Percentiles rank a stretch among this genome's conserved stretches.
Conservation (phyloP, 2,797 vertebrate genomes). For the Myotis daubentonii region DNA sequence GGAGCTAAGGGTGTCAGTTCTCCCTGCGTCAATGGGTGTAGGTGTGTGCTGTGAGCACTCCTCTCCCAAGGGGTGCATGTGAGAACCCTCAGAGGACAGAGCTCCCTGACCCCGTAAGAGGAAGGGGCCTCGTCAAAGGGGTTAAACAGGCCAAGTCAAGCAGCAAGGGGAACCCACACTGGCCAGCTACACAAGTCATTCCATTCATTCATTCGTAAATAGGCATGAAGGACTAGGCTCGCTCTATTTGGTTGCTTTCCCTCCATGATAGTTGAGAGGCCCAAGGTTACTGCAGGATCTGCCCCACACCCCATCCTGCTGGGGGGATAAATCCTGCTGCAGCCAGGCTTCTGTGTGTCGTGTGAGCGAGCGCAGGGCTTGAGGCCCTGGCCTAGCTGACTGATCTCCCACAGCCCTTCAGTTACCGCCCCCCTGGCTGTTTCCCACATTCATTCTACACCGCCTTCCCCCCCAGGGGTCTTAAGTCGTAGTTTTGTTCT, state of each 20-base stretch:
- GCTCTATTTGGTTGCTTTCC: background rate
- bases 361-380: background rate
- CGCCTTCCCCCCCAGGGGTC: background rate
- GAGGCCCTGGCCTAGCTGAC: background rate
- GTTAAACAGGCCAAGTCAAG: too few species aligned
- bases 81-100: background rate
- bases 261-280: background rate
- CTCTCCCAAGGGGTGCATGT: too few species aligned
- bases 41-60: background rate
- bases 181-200: background rate
- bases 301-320: background rate
- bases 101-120: background rate
- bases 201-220: background rate
- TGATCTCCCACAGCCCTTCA: rapidly evolving
- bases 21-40: background rate
- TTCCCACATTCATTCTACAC: too few species aligned
- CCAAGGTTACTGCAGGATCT: background rate
- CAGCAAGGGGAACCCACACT: background rate
- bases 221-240: background rate
- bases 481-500: background rate
- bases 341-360: background rate
- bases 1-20: background rate
- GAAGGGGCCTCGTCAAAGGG: background rate
- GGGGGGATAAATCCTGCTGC: background rate
- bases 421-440: too few species aligned